Base-by-base conservation (phyloP, 2,797 vertebrate species). In the Macropodus opercularis region DNA sequence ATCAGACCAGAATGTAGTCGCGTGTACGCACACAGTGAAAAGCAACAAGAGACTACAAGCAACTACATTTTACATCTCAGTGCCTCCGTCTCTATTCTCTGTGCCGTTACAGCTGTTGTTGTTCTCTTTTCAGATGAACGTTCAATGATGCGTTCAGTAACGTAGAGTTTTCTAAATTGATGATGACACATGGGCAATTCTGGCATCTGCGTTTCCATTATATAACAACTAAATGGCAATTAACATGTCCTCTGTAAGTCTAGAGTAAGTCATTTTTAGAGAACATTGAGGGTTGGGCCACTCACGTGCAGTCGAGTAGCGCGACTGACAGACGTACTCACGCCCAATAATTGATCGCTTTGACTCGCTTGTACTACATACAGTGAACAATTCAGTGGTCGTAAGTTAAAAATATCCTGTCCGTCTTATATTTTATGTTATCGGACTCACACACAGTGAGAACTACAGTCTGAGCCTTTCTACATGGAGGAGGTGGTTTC, bases 341-440 rank as follows among this genome's bases (percentile, higher is more conserved):
- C 4, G 0, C n/a, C 87, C 36, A 85, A 89, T 90, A 79, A 86
- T 90, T 80, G 11, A 90, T 79, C 21, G 15, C 63, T 52, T 27
- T 14, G 24, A 40, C 60, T 63, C 1, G 4, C 27, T 62, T 85
- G 77, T 76, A 68, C 65, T 36, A 72, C 52, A 48, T 27, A 46
- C 23, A 52, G 46, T 22, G 23, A 58, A 59, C 21, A 23, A 21
- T 48, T 69, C 18, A 38, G 44, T 17, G 34, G 15, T 72, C 52
- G 58, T 13, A 65, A 40, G 70, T 50, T 80, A 72, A 77, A 84
- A 81, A 85, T 78, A 79, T 41, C 63, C 31, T 35, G 42, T 39
- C 11, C 36, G 44, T 64, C 23, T 56, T 44, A 41, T 36, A 51
- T 69, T 61, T 52, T 21, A 43, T 41, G 63, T 69, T 51, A 36